A percentile compares a stretch with the other conserved stretches of the same genome.
phyloP scores from a whole-genome alignment of 2,888 invertebrate species.

The Augochlorella aurata region DNA sequence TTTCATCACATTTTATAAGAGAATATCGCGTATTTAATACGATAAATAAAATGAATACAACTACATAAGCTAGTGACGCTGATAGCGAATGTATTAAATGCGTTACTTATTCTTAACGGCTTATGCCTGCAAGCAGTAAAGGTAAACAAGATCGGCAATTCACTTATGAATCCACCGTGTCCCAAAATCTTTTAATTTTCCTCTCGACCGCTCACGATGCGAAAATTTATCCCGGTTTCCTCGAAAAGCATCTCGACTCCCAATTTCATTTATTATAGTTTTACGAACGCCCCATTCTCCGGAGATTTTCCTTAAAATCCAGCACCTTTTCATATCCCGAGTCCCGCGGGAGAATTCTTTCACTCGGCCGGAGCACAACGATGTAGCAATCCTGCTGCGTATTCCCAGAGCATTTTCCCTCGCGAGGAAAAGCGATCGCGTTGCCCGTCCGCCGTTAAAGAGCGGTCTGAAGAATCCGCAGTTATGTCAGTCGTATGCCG shows the following conservation, averaged over 20 bases:
- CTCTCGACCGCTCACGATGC: background rate
- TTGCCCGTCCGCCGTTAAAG: slow-evolving; percentile 15
- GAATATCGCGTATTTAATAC: too few species aligned
- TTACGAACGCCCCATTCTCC: slow-evolving; percentile 1
- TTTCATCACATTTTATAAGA: too few species aligned
- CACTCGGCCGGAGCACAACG: background rate
- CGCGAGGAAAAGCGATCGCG: slow-evolving; percentile 5
- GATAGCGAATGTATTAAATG: too few species aligned
- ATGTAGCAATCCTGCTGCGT: background rate
- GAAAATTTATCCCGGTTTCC: background rate
- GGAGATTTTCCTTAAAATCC: slow-evolving; percentile 8
- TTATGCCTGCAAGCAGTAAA: too few species aligned
- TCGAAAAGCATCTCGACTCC: background rate
- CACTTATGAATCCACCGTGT: background rate
- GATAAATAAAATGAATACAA: too few species aligned
- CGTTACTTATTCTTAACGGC: too few species aligned
- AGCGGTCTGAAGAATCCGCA: background rate
- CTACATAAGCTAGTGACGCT: too few species aligned
- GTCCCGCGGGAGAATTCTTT: slow-evolving; percentile 7
- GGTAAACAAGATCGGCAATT: background rate
- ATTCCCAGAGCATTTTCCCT: slow-evolving; percentile 4
- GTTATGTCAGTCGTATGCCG: slow-evolving; percentile 20
- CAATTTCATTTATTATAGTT: slow-evolving; percentile 8
- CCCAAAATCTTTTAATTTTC: background rate
- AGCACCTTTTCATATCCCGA: slow-evolving; percentile 21